Base-by-base conservation (phyloP, 2,888 invertebrate genomes). In the Leuctra nigra region DNA sequence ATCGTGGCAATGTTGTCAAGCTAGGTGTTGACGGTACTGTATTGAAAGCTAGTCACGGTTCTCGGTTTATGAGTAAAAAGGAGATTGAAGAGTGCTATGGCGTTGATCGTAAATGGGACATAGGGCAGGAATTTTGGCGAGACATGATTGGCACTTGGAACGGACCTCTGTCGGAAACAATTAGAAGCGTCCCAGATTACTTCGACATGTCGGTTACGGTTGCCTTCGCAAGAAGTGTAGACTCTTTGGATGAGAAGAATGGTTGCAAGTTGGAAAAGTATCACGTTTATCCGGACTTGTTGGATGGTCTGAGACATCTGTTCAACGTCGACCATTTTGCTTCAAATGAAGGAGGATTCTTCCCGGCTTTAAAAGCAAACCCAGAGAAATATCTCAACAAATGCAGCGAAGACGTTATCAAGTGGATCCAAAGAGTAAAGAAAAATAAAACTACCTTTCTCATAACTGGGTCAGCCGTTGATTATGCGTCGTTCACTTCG, bases 381-480 rank as follows among this genome's bases (percentile, higher is more conserved):
- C 81, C 83, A 0, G 69, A 73, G 1, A 74, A 77, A 48, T 88
- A 81, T 67, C 74, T 86, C 33, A 73, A 79, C 24, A 77, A 76
- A 64, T 81, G 81, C 60, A 75, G 74, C 52, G 64, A 69, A 1
- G 66, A 72, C 46, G 70, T 81, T 4, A 64, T 81, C 1, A 64
- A 73, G 4, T 86, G 86, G 85, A 69, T 88, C 11, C 71, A 72
- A 62, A 68, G 77, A 36, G 63, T 87, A 24, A 78, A 74, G 56
- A 63, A 73, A 35, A 67, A 71, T 33, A 74, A 75, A 1, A 72
- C 74, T 50, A 72, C 82, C 2, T 87, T 83, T 68, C 71, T 89
- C 4, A 72, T 88, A 16, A 88, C 88, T 1, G 87, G 87, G 1
- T 86, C 88, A 0, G 77, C 84, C 67, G 74, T 77, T 3, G 87